These are phyloP conservation scores for Antigone vipio DNA, from an alignment of 2,113 vertebrate species.

Conservation along the genomic window DNA sequence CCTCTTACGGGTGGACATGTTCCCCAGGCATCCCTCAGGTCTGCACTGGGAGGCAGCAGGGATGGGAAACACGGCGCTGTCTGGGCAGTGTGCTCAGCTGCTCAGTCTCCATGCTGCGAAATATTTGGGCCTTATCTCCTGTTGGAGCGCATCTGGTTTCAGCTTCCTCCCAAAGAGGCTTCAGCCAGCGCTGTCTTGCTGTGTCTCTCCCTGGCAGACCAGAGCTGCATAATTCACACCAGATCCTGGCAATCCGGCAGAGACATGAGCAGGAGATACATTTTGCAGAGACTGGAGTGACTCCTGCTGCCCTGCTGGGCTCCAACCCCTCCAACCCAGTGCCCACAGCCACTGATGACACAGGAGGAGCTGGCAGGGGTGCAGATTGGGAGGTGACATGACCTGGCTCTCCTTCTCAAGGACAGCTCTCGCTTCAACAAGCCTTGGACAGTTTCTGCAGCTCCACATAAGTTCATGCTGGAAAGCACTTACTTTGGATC, in stretches of 20 bases:
- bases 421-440: neutral
- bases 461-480: neutral
- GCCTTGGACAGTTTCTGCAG: neutral
- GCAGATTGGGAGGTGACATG: neutral
- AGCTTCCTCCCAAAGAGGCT: neutral
- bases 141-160: neutral
- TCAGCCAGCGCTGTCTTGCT: neutral
- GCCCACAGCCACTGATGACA: neutral
- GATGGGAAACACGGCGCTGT: neutral
- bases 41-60: neutral
- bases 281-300: neutral
- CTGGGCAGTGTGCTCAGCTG: accelerated
- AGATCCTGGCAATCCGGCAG: accelerated
- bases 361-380: neutral
- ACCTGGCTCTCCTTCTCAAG: neutral
- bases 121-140: neutral
- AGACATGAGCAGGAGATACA: neutral
- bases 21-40: neutral
- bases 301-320: neutral
- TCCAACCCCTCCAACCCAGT: neutral
- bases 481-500: neutral
- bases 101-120: accelerated
- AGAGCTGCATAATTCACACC: neutral
- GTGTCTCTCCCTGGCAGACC: neutral
- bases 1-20: accelerated